These are phyloP conservation scores for Griposia aprilina DNA, from an alignment of 2,888 invertebrate genomes.

Conservation along the genomic window DNA sequence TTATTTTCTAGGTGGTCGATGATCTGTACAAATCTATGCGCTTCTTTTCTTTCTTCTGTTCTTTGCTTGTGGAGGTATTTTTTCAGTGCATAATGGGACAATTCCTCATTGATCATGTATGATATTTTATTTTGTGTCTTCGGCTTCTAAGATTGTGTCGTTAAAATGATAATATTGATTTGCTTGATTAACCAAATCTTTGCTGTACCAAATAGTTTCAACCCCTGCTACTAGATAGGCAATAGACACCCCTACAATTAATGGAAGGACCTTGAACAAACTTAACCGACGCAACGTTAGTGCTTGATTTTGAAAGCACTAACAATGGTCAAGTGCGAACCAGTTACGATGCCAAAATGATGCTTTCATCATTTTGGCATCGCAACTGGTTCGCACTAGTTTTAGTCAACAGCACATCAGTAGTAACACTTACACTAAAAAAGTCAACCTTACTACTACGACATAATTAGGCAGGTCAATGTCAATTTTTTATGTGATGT, in stretches of 20 bases:
- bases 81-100: slow-evolving; percentile 84
- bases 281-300: neutral
- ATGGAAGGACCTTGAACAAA: neutral
- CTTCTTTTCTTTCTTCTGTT: slow-evolving; percentile 83
- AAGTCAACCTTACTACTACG: neutral
- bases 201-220: too few species aligned
- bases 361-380: too few species aligned
- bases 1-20: slow-evolving; percentile 79
- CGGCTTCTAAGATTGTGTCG: neutral
- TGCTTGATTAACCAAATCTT: neutral
- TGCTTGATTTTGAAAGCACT: too few species aligned
- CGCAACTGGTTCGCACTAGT: neutral
- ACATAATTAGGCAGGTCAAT: neutral
- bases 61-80: slow-evolving; percentile 79
- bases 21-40: slow-evolving; percentile 80
- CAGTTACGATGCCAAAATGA: too few species aligned
- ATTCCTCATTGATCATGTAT: slow-evolving; percentile 82
- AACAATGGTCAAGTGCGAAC: too few species aligned
- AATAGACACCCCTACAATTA: neutral
- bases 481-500: neutral
- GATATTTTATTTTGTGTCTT: neutral
- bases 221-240: neutral
- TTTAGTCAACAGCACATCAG: too few species aligned
- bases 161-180: neutral
- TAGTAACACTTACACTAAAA: neutral